A percentile compares a stretch with the other conserved stretches of the same genome.
Evolutionary conservation across 2,113 vertebrate genomes (phyloP).

Genomic region (Hystrix cristata): DNA sequence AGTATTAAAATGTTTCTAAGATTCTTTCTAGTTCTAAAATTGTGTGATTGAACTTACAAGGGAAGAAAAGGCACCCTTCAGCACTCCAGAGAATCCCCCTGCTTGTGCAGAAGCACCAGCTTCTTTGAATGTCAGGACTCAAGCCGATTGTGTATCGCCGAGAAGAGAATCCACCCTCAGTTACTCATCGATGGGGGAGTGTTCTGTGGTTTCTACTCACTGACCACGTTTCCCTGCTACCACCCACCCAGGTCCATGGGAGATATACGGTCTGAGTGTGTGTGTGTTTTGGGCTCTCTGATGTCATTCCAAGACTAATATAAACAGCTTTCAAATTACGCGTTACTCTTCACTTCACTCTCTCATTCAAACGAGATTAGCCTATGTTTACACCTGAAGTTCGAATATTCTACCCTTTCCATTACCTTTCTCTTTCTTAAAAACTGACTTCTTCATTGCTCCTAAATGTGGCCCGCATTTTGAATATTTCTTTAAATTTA

Average conservation of each 20-base stretch:
- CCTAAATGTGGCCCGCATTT: not conserved
- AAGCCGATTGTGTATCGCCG: conserved; percentile 69
- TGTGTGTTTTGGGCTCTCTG: conserved; percentile 71
- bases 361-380: conserved; percentile 55
- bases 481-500: conserved; percentile 46
- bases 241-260: conserved; percentile 51
- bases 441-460: not conserved
- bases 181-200: conserved; percentile 70
- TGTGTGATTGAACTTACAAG: conserved; percentile 2
- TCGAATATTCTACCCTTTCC: conserved; percentile 53
- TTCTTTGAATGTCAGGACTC: conserved; percentile 66
- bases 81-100: not conserved
- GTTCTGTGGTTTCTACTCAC: conserved; percentile 65
- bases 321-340: conserved; percentile 79
- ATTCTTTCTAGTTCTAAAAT: conserved; percentile 55
- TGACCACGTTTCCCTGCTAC: conserved; percentile 63
- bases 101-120: conserved; percentile 50
- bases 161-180: conserved; percentile 56
- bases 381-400: conserved; percentile 55
- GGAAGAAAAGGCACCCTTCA: conserved; percentile 48
- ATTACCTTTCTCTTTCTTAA: conserved; percentile 40
- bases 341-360: conserved; percentile 62
- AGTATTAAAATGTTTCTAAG: conserved; percentile 64
- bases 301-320: conserved; percentile 79
- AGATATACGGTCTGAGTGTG: conserved; percentile 44